Conservation (phyloP, 2,888 invertebrate genomes). For the Idaea straminata region DNA sequence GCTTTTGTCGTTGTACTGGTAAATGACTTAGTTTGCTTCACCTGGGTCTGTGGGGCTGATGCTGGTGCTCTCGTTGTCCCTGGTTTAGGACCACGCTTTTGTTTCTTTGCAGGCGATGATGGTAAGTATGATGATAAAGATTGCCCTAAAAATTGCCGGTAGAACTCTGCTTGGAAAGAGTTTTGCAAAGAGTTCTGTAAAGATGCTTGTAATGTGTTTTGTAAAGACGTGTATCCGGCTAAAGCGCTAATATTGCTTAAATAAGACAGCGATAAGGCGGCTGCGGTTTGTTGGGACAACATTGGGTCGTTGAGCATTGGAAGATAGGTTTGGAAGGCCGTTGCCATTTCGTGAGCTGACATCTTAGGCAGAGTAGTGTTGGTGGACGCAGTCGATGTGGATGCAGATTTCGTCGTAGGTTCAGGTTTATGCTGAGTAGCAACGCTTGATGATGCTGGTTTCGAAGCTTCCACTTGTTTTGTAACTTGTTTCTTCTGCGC, state of each 20-base stretch:
- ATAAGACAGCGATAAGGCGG: slow-evolving; percentile 60
- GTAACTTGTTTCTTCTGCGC: slow-evolving; percentile 60
- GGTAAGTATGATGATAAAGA: slow-evolving; percentile 55
- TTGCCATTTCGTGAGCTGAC: slow-evolving; percentile 59
- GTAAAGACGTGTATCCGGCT: slow-evolving; percentile 55
- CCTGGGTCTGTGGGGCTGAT: slow-evolving; percentile 16
- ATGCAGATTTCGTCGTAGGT: slow-evolving; percentile 32
- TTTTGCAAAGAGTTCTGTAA: slow-evolving; percentile 56
- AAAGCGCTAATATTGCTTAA: slow-evolving; percentile 61
- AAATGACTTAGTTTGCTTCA: slow-evolving; percentile 46
- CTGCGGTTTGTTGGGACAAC: slow-evolving; percentile 62
- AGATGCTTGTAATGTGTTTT: slow-evolving; percentile 53
- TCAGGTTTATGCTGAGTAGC: slow-evolving; percentile 42
- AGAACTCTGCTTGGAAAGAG: slow-evolving; percentile 70
- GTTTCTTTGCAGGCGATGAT: slow-evolving; percentile 53
- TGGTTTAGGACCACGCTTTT: slow-evolving; percentile 61
- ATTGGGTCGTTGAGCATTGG: slow-evolving; percentile 64
- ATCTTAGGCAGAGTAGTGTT: slow-evolving; percentile 51
- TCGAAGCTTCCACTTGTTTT: slow-evolving; percentile 45
- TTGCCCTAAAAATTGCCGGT: slow-evolving; percentile 62
- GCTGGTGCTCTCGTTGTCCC: slow-evolving; percentile 22
- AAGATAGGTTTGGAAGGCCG: slow-evolving; percentile 63
- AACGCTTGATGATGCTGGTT: slow-evolving; percentile 30
- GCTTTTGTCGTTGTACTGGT: slow-evolving; percentile 44
- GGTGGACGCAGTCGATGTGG: slow-evolving; percentile 30